Percentiles rank a stretch among this genome's conserved stretches.
Evolutionary conservation across 1,140 invertebrate genomes (phyloP).

Genomic region (Drosophila ficusphila): DNA sequence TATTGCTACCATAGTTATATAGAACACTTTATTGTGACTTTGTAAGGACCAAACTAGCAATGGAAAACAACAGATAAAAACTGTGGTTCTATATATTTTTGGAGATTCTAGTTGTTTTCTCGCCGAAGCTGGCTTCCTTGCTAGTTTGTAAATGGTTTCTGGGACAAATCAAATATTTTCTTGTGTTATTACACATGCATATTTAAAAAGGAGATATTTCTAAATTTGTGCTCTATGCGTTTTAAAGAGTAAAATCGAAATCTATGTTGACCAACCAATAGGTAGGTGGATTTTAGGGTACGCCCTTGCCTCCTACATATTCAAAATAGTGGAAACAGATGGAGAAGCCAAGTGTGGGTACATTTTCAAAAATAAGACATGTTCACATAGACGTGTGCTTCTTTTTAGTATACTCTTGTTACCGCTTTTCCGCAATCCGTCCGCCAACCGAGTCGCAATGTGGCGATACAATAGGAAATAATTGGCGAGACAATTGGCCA

Average conservation of each 20-base stretch:
- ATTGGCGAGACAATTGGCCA: slow-evolving; percentile 75
- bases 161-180: not conserved
- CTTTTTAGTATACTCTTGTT: slow-evolving; percentile 6
- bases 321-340: not conserved
- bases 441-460: slow-evolving; percentile 63
- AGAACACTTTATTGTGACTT: too few species aligned
- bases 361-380: not conserved
- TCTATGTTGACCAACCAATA: not conserved
- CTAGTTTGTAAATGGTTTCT: not conserved
- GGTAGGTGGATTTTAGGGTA: not conserved
- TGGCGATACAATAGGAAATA: slow-evolving; percentile 60
- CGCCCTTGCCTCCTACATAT: slow-evolving; percentile 2
- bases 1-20: too few species aligned
- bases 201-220: not conserved
- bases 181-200: not conserved
- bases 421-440: slow-evolving; percentile 2
- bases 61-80: too few species aligned
- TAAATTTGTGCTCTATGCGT: not conserved
- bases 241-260: not conserved
- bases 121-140: too few species aligned
- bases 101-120: too few species aligned
- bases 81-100: too few species aligned
- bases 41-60: too few species aligned
- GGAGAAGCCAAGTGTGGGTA: slow-evolving; percentile 3
- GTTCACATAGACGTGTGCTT: not conserved